Evolutionary conservation across 2,888 invertebrate species (phyloP).

Genomic region (Autographa pulchrina): DNA sequence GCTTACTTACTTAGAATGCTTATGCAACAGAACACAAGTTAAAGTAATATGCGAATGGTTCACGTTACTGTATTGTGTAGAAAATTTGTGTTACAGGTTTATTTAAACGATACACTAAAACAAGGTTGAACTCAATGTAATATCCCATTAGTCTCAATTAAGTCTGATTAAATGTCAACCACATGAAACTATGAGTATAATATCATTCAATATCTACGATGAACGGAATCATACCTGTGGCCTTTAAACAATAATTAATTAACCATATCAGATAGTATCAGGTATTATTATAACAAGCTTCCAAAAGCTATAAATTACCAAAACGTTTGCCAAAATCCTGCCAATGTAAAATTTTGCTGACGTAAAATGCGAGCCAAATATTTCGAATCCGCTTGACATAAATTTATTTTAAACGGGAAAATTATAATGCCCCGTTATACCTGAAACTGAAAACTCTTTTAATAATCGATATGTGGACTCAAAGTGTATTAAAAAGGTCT

Average conservation of each 20-base stretch:
- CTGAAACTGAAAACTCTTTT: neutral
- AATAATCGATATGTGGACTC: neutral
- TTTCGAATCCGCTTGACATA: neutral
- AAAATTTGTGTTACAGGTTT: neutral
- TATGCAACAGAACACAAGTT: too few species aligned
- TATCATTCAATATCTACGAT: neutral
- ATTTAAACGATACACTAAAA: neutral
- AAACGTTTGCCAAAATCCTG: neutral
- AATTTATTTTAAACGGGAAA: neutral
- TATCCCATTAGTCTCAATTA: neutral
- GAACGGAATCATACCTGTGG: neutral
- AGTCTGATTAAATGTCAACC: neutral
- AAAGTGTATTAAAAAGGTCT: neutral
- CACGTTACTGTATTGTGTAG: too few species aligned
- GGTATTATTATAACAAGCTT: neutral
- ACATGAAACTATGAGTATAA: neutral
- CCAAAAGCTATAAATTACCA: neutral
- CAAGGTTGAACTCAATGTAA: neutral
- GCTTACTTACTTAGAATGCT: too few species aligned
- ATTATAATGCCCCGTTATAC: neutral
- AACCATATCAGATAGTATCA: neutral
- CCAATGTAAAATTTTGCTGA: neutral
- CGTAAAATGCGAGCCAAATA: neutral
- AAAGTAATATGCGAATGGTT: too few species aligned
- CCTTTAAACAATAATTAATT: neutral